Base-by-base conservation (phyloP, 2,888 invertebrate species). In the Plebejus anna region DNA sequence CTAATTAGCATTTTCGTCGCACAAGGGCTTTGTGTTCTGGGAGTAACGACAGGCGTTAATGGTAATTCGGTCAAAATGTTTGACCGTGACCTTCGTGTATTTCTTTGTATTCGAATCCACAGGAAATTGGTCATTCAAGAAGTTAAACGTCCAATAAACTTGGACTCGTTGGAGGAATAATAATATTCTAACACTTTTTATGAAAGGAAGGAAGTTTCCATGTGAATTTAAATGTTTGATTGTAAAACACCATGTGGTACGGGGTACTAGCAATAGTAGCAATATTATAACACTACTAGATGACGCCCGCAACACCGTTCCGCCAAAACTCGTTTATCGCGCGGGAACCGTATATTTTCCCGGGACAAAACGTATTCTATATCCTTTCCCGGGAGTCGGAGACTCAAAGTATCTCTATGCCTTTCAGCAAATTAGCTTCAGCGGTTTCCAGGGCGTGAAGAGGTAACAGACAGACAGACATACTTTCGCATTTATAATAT, bases 41-140 rank as follows among this genome's bases (percentile, higher is more conserved):
- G 22, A 61, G 9, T 11, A 11, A 28, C 28, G 57, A 16, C 61
- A 66, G 32, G 66, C 32, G 32, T 9, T 32, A 66, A 59, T 66
- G 61, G 11, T 66, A 66, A 66, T 36, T 13, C 36, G 66, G 36
- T 66, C 66, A 66, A 66, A 66, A 66, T 66, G 11, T 66, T 66
- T 66, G 66, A 66, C 66, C 32, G 66, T 16, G 66, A 66, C 66
- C 66, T 66, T 66, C 32, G 13, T 13, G 32, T 32, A 36, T 66
- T 32, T 32, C 66, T 66, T 66, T 66, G 66, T 66, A 66, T 66
- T 66, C 66, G 32, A 66, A 66, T 66, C 32, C 28, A 32, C 66
- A 66, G 66, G 66, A 66, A 32, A 66, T 66, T 66, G 66, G 32
- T 13, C 32, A 66, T 66, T 66, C 66, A 66, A 66, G 66, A 66